Percentiles rank a stretch among this genome's conserved stretches.
phyloP scores from a whole-genome alignment of 23 tunicate genomes.

The Ciona savignyi region DNA sequence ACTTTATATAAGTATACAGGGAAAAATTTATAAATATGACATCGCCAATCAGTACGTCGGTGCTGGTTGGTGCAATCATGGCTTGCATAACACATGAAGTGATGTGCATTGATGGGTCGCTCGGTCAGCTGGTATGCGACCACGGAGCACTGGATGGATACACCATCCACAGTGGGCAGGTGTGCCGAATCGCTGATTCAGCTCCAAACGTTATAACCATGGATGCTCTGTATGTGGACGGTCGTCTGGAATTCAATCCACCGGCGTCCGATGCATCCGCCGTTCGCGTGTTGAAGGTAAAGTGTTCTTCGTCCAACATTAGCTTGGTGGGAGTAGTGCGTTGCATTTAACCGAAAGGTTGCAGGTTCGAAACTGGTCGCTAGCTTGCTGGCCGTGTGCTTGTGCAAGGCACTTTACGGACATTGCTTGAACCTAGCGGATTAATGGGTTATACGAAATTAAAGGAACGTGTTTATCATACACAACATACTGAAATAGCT shows the following conservation, averaged over 20 bases:
- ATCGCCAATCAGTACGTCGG: background rate
- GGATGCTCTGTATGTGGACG: conserved; percentile 13
- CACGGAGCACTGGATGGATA: background rate
- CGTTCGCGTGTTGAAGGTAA: conserved; percentile 5
- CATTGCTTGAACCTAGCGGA: too few relatives aligned
- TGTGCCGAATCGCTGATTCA: background rate
- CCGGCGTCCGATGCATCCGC: conserved; percentile 6
- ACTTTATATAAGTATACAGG: background rate
- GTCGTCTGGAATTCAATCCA: conserved; percentile 4
- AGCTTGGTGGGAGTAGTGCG: too few relatives aligned
- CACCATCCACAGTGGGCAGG: conserved; percentile 4
- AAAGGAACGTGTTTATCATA: background rate
- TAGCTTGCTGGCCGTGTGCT: too few relatives aligned
- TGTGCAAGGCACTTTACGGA: too few relatives aligned
- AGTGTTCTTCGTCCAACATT: too few relatives aligned
- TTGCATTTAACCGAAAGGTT: too few relatives aligned
- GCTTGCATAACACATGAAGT: background rate
- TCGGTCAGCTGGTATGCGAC: conserved; percentile 6
- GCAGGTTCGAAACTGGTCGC: too few relatives aligned
- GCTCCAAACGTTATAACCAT: conserved; percentile 1
- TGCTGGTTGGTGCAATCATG: background rate
- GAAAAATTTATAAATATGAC: background rate
- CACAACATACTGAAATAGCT: too few relatives aligned
- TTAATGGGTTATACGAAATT: too few relatives aligned
- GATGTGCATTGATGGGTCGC: background rate